Percentiles rank a stretch among this genome's conserved stretches.
phyloP scores from a whole-genome alignment of 2,113 vertebrate genomes.

The Phycodurus eques region DNA sequence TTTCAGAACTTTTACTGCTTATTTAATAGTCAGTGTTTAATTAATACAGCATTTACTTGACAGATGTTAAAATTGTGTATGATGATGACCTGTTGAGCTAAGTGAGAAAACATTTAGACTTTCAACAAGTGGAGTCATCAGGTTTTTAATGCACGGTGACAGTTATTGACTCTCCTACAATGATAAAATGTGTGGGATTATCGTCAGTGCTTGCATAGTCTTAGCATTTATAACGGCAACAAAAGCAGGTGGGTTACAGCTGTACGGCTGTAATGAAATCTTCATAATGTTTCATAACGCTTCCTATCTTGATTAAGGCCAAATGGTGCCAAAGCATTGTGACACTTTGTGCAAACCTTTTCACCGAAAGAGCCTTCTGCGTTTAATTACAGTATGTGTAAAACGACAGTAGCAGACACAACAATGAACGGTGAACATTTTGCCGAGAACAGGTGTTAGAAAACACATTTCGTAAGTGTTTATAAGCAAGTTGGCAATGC shows the following conservation, averaged over 20 bases:
- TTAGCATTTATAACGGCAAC: too few species aligned
- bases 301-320: constrained; percentile 4
- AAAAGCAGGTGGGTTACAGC: background rate
- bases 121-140: background rate
- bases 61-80: background rate
- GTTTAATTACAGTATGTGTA: constrained; percentile 42
- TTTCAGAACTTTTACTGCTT: too few species aligned
- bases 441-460: constrained; percentile 38
- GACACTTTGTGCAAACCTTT: constrained; percentile 37
- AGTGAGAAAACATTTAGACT: background rate
- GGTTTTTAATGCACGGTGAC: background rate
- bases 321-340: constrained; percentile 4
- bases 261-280: constrained; percentile 25
- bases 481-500: constrained; percentile 14
- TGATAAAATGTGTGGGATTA: background rate
- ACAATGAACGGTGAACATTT: constrained; percentile 27
- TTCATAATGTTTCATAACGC: constrained; percentile 24
- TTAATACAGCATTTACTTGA: too few species aligned
- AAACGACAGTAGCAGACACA: constrained; percentile 36
- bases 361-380: constrained; percentile 28
- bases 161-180: background rate
- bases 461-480: constrained; percentile 20
- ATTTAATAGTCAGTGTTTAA: too few species aligned
- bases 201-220: background rate
- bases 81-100: background rate